phyloP scores from a whole-genome alignment of 2,113 vertebrate genomes.

The Zootoca vivipara region DNA sequence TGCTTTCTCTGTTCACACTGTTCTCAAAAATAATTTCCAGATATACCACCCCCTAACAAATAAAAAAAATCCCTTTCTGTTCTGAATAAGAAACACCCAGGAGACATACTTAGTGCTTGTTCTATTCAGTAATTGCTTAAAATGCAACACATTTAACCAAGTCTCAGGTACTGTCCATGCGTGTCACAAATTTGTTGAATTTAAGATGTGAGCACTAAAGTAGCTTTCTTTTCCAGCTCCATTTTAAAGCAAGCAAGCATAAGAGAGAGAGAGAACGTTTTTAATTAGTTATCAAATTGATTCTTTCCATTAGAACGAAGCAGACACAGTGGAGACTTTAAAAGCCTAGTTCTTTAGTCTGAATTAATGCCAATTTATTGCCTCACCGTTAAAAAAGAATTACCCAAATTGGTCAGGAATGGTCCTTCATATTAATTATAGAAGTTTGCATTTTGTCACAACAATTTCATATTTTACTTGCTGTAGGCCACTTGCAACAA shows the following conservation, averaged over 20 bases:
- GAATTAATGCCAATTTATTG: constrained; percentile 37
- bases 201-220: background rate
- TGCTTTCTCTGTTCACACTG: background rate
- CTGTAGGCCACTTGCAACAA: background rate
- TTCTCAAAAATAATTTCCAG: background rate
- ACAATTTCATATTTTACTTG: fast-evolving
- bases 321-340: constrained; percentile 42
- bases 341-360: constrained; percentile 18
- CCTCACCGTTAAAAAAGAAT: constrained; percentile 31
- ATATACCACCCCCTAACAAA: background rate
- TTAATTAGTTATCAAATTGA: constrained; percentile 16
- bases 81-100: background rate
- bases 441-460: background rate
- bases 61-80: background rate
- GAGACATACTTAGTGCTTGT: background rate
- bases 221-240: background rate
- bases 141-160: background rate
- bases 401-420: constrained; percentile 25
- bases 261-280: background rate
- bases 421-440: background rate
- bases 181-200: background rate
- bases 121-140: background rate
- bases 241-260: background rate
- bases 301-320: constrained; percentile 46
- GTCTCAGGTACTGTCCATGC: background rate